Conservation (phyloP, 2,888 invertebrate genomes). For the Spodoptera picta region DNA sequence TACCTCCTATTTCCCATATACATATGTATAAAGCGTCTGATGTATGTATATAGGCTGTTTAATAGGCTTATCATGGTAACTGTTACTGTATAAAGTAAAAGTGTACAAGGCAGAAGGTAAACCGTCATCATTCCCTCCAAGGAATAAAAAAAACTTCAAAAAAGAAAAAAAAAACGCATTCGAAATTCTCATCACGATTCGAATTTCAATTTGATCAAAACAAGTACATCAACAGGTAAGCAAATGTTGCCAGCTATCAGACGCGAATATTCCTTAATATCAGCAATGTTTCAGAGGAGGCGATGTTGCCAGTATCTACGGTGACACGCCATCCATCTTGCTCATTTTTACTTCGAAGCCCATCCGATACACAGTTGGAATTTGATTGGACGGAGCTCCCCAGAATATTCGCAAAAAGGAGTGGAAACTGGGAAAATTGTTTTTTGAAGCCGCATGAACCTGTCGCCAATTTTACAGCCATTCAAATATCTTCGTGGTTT, state of each 20-base stretch:
- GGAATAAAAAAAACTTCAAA: no score
- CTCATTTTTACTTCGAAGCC: slow-evolving; percentile 67
- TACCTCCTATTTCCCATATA: no score
- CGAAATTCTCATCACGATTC: slow-evolving; percentile 1
- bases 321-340: slow-evolving; percentile 72
- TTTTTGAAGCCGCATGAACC: slow-evolving; percentile 49
- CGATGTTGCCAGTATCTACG: slow-evolving; percentile 34
- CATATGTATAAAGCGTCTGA: no score
- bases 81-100: no score
- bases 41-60: no score
- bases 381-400: slow-evolving; percentile 65
- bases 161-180: background rate
- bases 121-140: no score
- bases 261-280: slow-evolving; percentile 30
- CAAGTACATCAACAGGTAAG: slow-evolving; percentile 46
- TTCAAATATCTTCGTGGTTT: slow-evolving; percentile 27
- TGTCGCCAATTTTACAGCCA: slow-evolving; percentile 40
- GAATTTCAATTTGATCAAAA: slow-evolving; percentile 13
- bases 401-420: slow-evolving; percentile 46
- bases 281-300: slow-evolving; percentile 44
- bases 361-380: slow-evolving; percentile 54
- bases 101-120: no score
- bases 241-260: slow-evolving; percentile 21
- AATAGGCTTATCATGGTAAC: no score
- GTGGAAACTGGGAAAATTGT: slow-evolving; percentile 48